These are phyloP conservation scores for Drosophila paranaensis DNA, from an alignment of 2,888 invertebrate genomes.

Conservation along the genomic window DNA sequence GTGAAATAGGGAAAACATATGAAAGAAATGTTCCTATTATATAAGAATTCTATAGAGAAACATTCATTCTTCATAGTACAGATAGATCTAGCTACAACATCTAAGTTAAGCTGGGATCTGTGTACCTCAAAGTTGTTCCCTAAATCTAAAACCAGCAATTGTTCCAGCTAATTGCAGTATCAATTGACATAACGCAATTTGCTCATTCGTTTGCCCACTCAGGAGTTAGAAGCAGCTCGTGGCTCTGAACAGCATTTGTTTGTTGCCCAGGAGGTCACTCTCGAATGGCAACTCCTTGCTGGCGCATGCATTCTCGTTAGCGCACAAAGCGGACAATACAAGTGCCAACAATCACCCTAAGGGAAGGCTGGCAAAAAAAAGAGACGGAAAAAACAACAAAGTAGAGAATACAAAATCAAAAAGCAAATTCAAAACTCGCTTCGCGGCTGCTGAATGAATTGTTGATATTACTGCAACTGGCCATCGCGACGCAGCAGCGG, in stretches of 20 bases:
- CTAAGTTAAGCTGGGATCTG: no score
- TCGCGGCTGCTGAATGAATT: slow-evolving; percentile 70
- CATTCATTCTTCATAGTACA: no score
- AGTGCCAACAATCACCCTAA: slow-evolving; percentile 45
- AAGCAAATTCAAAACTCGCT: slow-evolving; percentile 70
- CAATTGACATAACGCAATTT: neutral
- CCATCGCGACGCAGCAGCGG: slow-evolving; percentile 28
- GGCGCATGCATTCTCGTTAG: slow-evolving; percentile 12
- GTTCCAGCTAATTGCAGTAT: neutral
- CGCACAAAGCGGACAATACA: slow-evolving; percentile 30
- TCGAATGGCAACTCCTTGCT: slow-evolving; percentile 4
- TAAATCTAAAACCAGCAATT: neutral
- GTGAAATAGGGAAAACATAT: no score
- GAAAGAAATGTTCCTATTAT: no score
- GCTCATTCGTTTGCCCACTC: neutral
- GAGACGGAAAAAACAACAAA: neutral
- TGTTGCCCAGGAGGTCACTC: slow-evolving; percentile 4
- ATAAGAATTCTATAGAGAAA: no score
- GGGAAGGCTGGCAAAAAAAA: slow-evolving; percentile 4
- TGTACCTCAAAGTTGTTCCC: no score
- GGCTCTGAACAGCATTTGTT: neutral
- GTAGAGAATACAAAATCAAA: slow-evolving; percentile 9
- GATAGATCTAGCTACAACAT: no score
- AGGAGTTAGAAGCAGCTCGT: neutral
- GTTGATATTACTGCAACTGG: slow-evolving; percentile 59